A percentile compares a stretch with the other conserved stretches of the same genome.
These are phyloP conservation scores for Liopterus haemorrhoidalis DNA, from an alignment of 2,888 invertebrate species.

Conservation along the genomic window DNA sequence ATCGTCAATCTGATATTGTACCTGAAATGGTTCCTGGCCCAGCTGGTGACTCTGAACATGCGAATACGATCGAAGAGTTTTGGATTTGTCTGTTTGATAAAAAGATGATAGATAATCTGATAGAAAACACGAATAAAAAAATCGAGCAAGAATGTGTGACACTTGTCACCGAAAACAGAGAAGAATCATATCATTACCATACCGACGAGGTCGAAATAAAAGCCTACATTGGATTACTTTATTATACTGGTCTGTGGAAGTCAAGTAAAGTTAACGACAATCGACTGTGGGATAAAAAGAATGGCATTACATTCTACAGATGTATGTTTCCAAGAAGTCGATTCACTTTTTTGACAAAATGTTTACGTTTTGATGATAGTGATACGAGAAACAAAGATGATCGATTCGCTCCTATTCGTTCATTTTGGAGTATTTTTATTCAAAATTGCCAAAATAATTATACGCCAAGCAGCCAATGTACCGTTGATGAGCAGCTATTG, in stretches of 20 bases:
- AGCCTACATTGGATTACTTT: not conserved
- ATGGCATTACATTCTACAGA: slow-evolving; percentile 1
- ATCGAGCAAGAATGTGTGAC: not conserved
- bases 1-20: no score
- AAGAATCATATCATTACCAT: no score
- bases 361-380: slow-evolving; percentile 8
- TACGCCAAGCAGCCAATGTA: slow-evolving; percentile 22
- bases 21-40: no score
- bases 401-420: slow-evolving; percentile 32
- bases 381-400: not conserved
- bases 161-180: no score
- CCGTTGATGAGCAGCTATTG: slow-evolving; percentile 34
- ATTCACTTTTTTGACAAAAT: slow-evolving; percentile 2
- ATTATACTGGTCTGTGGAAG: slow-evolving; percentile 4
- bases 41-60: no score
- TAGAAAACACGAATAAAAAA: not conserved
- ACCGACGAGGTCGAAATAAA: no score
- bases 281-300: not conserved
- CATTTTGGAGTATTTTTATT: slow-evolving; percentile 29
- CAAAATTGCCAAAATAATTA: slow-evolving; percentile 24
- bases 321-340: not conserved
- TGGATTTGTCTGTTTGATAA: not conserved
- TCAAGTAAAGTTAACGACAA: not conserved
- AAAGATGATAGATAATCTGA: not conserved
- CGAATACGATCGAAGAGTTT: no score